Base-by-base conservation (phyloP, 2,797 vertebrate genomes). In the Chelidonichthys spinosus region DNA sequence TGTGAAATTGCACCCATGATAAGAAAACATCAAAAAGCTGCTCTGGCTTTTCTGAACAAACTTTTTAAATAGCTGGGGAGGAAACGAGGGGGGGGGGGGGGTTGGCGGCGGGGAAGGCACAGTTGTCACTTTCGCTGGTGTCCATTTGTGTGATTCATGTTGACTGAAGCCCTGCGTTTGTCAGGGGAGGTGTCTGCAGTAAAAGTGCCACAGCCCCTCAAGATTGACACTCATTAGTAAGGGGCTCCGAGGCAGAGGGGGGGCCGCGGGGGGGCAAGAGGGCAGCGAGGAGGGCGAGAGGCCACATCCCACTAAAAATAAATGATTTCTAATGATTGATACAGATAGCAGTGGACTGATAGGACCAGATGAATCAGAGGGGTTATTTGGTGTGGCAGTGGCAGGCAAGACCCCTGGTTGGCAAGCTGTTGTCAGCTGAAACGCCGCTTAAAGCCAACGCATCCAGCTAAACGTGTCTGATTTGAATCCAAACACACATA, bases 191-290 rank as follows among this genome's bases (percentile, higher is more conserved):
- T 94, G 94, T 95, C 92, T 93, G 91, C 93, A 88, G 91, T 81
- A 92, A 95, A 94, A 95, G 92, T 90, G 94, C 93, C 93, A 93
- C 85, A 92, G 90, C 92, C 85, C 25, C 87, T 82, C 83, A 82
- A 93, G 93, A 95, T 93, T 94, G 94, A 94, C 94, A 93, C 94
- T 95, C 94, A 95, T 95, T 95, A 95, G 93, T 83, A 84, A 79
- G 79, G 82, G 78, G 87, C 94, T 93, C 55, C 17, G 39, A 91
- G 94, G 88, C 85, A 85, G 35, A 85, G 76, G 74, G 85, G 76
- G 11, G 76, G 79, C 88, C 69, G 46, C 68, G 37, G 88, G 78
- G 78, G 81, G 75, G 82, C 88, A 91, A 78, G 87, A 86, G 91
- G 91, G 90, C 86, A 87, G 82, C 79, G 70, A 77, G 85, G 86